Evolutionary conservation across 1,140 invertebrate genomes (phyloP).

Genomic region (Oryzaephilus surinamensis): DNA sequence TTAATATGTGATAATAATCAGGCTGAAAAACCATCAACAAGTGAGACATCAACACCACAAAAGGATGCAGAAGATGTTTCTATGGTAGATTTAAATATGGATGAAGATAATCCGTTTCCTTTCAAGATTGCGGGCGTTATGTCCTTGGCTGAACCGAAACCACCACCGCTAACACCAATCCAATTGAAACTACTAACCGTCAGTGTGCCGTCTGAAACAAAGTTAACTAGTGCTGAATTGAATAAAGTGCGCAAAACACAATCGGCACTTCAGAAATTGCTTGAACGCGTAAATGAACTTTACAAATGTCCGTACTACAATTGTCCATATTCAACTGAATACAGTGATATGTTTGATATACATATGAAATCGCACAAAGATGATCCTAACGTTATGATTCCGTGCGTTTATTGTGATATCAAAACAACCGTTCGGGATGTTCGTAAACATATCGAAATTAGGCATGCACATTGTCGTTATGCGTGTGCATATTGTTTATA

Average conservation of each 20-base stretch:
- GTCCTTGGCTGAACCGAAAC: constrained; percentile 19
- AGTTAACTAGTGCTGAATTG: constrained; percentile 14
- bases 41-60: too few species aligned
- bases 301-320: constrained; percentile 47
- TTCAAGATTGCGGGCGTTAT: constrained; percentile 25
- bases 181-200: neutral
- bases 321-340: constrained; percentile 42
- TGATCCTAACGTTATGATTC: constrained; percentile 6
- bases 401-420: constrained; percentile 31
- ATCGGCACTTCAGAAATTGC: constrained; percentile 17
- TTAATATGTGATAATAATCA: constrained; percentile 8
- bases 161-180: constrained; percentile 11
- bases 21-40: constrained; percentile 23
- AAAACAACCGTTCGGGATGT: constrained; percentile 21
- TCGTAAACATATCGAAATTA: constrained; percentile 26
- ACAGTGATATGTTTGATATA: constrained; percentile 28
- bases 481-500: constrained; percentile 51
- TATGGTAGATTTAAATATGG: neutral
- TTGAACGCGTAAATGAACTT: constrained; percentile 23
- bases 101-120: constrained; percentile 22
- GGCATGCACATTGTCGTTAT: constrained; percentile 42
- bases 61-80: constrained; percentile 9
- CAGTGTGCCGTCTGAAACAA: constrained; percentile 1
- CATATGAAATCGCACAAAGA: constrained; percentile 33
- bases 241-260: constrained; percentile 10